Evolutionary conservation across 2,113 vertebrate genomes (phyloP).

Genomic region (Carassius auratus): DNA sequence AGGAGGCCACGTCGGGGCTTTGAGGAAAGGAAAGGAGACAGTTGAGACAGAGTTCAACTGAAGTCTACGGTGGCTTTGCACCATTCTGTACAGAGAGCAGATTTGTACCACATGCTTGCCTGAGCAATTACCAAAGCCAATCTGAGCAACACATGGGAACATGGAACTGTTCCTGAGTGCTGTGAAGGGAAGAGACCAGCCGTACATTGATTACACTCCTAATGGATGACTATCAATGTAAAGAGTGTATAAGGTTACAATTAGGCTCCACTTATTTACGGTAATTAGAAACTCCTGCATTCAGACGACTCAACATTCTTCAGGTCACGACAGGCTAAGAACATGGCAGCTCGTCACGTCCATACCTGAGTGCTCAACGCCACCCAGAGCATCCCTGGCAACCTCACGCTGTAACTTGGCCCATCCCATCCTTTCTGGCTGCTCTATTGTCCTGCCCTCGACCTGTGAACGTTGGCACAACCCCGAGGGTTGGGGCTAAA

Average conservation of each 20-base stretch:
- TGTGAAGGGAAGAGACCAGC: constrained; percentile 14
- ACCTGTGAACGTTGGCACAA: constrained; percentile 77
- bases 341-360: neutral
- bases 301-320: constrained; percentile 11
- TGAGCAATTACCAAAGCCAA: constrained; percentile 76
- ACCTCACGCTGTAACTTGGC: constrained; percentile 52
- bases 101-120: constrained; percentile 72
- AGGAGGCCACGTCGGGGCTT: constrained; percentile 22
- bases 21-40: constrained; percentile 39
- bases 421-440: constrained; percentile 61
- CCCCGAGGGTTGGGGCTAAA: constrained; percentile 72
- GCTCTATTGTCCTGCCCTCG: constrained; percentile 71
- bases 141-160: constrained; percentile 69
- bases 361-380: constrained; percentile 48
- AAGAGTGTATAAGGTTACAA: constrained; percentile 38
- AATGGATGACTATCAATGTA: constrained; percentile 30
- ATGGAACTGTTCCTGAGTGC: constrained; percentile 56
- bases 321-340: neutral
- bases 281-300: constrained; percentile 19
- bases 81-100: constrained; percentile 67
- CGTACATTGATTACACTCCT: constrained; percentile 33
- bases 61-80: constrained; percentile 64
- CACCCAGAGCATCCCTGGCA: constrained; percentile 31
- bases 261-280: constrained; percentile 15
- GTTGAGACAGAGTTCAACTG: constrained; percentile 50